phyloP scores from a whole-genome alignment of 2,888 invertebrate genomes.

The Drosophila meridionalis region DNA sequence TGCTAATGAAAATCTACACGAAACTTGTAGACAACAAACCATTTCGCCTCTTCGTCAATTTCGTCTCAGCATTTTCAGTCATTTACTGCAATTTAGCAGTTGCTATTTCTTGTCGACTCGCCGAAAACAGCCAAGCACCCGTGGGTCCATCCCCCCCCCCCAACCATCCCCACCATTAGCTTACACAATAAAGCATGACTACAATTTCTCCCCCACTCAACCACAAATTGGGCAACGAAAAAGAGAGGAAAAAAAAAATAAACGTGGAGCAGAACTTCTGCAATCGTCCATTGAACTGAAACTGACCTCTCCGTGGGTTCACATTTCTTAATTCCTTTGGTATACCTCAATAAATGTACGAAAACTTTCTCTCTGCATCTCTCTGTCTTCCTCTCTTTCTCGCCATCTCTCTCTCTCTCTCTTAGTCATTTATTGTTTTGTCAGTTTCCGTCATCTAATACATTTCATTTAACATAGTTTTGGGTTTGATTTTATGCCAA shows the following conservation, averaged over 20 bases:
- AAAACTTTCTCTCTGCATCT: neutral
- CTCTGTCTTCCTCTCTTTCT: neutral
- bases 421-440: neutral
- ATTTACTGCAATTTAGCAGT: slow-evolving; percentile 70
- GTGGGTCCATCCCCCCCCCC: slow-evolving; percentile 11
- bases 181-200: slow-evolving; percentile 30
- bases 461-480: slow-evolving; percentile 35
- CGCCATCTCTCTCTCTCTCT: neutral
- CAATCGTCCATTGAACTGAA: slow-evolving; percentile 76
- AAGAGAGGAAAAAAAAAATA: neutral
- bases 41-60: slow-evolving; percentile 5
- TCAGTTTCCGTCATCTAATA: slow-evolving; percentile 38
- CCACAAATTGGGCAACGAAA: slow-evolving; percentile 10
- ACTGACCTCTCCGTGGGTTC: neutral
- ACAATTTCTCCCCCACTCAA: neutral
- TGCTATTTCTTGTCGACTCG: slow-evolving; percentile 60
- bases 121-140: slow-evolving; percentile 37
- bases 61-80: slow-evolving; percentile 31
- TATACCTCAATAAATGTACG: slow-evolving; percentile 8
- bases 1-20: slow-evolving; percentile 77
- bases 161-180: neutral
- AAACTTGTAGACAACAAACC: slow-evolving; percentile 62
- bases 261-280: slow-evolving; percentile 11
- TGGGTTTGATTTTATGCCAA: slow-evolving; percentile 18
- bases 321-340: slow-evolving; percentile 4